Conservation (phyloP, 1,140 invertebrate species). For the Drosophila nannoptera region DNA sequence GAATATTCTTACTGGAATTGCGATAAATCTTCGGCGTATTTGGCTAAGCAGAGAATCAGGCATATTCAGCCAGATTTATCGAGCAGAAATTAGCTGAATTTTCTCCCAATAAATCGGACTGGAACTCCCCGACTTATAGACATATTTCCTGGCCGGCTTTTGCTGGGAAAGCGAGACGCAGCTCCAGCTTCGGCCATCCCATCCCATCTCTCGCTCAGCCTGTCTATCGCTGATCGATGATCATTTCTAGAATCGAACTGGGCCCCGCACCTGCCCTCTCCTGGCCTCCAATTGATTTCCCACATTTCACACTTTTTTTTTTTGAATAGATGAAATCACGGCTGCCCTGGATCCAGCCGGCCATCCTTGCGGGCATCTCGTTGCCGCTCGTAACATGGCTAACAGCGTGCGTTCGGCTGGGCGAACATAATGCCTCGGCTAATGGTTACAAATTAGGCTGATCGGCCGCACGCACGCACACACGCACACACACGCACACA, state of each 20-base stretch:
- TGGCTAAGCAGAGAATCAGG: no score
- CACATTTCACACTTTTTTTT: slow-evolving; percentile 26
- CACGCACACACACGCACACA: slow-evolving; percentile 42
- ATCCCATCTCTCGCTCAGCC: no score
- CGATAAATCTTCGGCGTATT: no score
- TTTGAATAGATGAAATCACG: slow-evolving; percentile 74
- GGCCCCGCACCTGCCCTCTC: neutral
- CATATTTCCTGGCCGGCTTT: no score
- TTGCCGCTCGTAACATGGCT: slow-evolving; percentile 20
- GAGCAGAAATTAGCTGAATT: no score
- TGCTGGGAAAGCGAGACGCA: no score
- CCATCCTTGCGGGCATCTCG: slow-evolving; percentile 38
- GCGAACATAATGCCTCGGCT: slow-evolving; percentile 71
- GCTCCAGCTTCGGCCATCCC: no score
- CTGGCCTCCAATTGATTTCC: neutral
- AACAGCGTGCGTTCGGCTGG: slow-evolving; percentile 47
- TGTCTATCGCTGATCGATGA: neutral
- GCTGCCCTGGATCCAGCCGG: slow-evolving; percentile 41
- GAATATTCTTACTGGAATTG: no score
- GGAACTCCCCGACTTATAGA: no score
- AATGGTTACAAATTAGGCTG: slow-evolving; percentile 79
- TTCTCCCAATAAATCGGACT: no score
- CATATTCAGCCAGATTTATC: no score
- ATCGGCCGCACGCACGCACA: slow-evolving; percentile 60
- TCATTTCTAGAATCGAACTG: neutral